Percentiles rank a stretch among this genome's conserved stretches.
Evolutionary conservation across 2,797 vertebrate species (phyloP).

Genomic region (Oryzias dopingdopingensis): DNA sequence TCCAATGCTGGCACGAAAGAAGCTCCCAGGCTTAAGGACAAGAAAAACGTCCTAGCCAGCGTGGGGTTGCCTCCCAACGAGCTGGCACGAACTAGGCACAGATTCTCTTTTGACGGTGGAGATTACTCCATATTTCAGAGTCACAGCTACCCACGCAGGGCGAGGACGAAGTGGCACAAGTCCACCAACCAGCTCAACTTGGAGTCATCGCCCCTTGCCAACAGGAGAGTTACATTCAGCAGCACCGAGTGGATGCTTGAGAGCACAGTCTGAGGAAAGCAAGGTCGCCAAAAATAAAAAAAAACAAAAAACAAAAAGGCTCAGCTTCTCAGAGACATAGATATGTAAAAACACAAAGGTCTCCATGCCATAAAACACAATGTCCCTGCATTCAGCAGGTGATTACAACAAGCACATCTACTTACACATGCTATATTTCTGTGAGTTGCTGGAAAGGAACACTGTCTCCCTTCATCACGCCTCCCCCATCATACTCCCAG

Average conservation of each 20-base stretch:
- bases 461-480: slow-evolving; percentile 60
- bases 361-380: slow-evolving; percentile 59
- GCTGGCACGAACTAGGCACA: slow-evolving; percentile 86
- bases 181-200: slow-evolving; percentile 89
- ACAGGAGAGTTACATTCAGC: slow-evolving; percentile 88
- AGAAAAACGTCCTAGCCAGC: slow-evolving; percentile 69
- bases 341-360: slow-evolving; percentile 57
- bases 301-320: slow-evolving; percentile 18
- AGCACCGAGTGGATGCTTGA: slow-evolving; percentile 98
- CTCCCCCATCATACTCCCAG: slow-evolving; percentile 64
- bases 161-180: slow-evolving; percentile 89
- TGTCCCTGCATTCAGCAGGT: slow-evolving; percentile 40
- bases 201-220: slow-evolving; percentile 80
- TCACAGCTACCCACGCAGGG: slow-evolving; percentile 93
- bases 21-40: slow-evolving; percentile 75
- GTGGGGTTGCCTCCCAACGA: slow-evolving; percentile 77
- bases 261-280: slow-evolving; percentile 87
- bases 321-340: slow-evolving; percentile 34
- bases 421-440: slow-evolving; percentile 54
- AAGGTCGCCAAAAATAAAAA: slow-evolving; percentile 21
- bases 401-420: slow-evolving; percentile 57
- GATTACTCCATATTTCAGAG: slow-evolving; percentile 95
- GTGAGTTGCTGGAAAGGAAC: slow-evolving; percentile 65
- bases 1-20: slow-evolving; percentile 71
- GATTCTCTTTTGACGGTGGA: slow-evolving; percentile 86